Evolutionary conservation across 1,140 invertebrate genomes (phyloP).

Genomic region (Nebria ingens): DNA sequence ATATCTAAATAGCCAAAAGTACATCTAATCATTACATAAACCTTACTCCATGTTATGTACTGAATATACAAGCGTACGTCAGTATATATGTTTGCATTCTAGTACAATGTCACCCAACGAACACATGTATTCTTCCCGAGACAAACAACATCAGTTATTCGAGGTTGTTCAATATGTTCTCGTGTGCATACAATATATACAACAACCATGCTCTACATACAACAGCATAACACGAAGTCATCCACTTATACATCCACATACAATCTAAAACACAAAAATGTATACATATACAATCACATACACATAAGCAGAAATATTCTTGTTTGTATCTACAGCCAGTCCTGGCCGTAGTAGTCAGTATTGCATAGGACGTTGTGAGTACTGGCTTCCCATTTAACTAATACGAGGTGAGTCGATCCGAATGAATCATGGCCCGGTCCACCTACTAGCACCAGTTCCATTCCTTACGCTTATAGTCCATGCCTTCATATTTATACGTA

Average conservation of each 20-base stretch:
- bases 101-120: not conserved
- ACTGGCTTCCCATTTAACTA: constrained; percentile 3
- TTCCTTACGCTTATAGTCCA: not conserved
- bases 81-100: not conserved
- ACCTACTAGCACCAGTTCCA: not conserved
- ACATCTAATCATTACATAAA: too few relatives aligned
- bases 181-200: not conserved
- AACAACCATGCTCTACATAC: too few relatives aligned
- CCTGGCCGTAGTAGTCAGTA: not conserved
- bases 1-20: too few relatives aligned
- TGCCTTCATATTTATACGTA: too few relatives aligned
- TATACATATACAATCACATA: not conserved
- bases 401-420: constrained; percentile 1
- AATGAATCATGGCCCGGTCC: not conserved
- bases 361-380: not conserved
- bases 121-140: not conserved
- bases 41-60: too few relatives aligned
- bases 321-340: not conserved
- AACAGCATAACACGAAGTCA: not conserved
- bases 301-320: not conserved
- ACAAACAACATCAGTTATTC: not conserved
- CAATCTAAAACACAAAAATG: not conserved
- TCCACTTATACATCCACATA: not conserved
- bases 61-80: too few relatives aligned
- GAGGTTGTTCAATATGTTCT: not conserved